A percentile compares a stretch with the other conserved stretches of the same genome.
Evolutionary conservation across 1,140 invertebrate species (phyloP).

Genomic region (Bombus impatiens): DNA sequence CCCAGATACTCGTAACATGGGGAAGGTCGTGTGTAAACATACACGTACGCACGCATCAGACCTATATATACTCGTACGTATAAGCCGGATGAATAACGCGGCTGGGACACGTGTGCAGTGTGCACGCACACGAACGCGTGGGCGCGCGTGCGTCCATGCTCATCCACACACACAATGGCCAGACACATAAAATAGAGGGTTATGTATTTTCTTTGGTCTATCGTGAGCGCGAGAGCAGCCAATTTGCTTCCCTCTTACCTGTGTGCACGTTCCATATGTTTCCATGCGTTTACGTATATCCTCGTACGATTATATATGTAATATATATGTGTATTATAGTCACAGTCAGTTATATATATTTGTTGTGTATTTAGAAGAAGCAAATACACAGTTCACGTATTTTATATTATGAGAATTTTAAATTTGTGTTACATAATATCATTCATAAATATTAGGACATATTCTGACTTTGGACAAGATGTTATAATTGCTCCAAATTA

Average conservation of each 20-base stretch:
- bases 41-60: slow-evolving; percentile 42
- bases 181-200: slow-evolving; percentile 56
- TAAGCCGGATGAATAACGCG: slow-evolving; percentile 46
- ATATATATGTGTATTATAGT: no score
- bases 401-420: no score
- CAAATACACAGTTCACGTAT: no score
- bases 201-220: slow-evolving; percentile 64
- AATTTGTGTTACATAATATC: no score
- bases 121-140: background rate
- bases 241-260: slow-evolving; percentile 42
- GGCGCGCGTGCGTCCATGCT: background rate
- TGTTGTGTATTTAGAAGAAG: no score
- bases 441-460: no score
- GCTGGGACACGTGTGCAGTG: background rate
- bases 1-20: slow-evolving; percentile 62
- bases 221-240: slow-evolving; percentile 35
- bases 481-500: no score
- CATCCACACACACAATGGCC: background rate
- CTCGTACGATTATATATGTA: background rate
- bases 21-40: slow-evolving; percentile 68
- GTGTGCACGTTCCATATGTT: slow-evolving; percentile 2
- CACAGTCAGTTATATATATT: no score
- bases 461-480: no score
- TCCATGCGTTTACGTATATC: background rate
- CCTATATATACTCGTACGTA: slow-evolving; percentile 19